Evolutionary conservation across 2,797 vertebrate species (phyloP), one percentile per base, ranked within the genome.

Genomic region (Kryptolebias ocellatus): DNA sequence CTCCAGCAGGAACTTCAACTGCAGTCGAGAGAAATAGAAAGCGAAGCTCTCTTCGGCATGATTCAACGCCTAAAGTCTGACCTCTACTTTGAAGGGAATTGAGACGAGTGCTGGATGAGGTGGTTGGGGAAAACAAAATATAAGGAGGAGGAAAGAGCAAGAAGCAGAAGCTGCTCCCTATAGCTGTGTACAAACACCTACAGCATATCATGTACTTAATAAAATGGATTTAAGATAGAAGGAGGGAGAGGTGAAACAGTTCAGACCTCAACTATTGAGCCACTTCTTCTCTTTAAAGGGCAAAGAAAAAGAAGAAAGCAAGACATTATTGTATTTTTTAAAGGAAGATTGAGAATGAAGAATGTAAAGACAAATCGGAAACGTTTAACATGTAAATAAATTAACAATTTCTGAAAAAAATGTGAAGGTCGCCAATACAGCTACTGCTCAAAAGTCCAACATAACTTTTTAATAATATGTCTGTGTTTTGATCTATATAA

Each of bases 321-420:
- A 67, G 17, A 15, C 4, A 14, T 16, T 95, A 37, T 39, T 39
- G 37, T 24, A 39, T 93, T 84, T 96, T 95, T 46, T 10, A 10
- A 46, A 31, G 53, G 34, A 17, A 58, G 17, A 60, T 9, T 4
- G 50, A 11, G 15, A 53, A 73, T n/a, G 47, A 31, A 59, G 8
- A 3, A 53, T 53, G 15, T n/a, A 39, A 39, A 39, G 10, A 39
- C 11, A 10, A 39, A 39, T 39, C 2, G 37, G 4, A 34, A 2
- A 34, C 34, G 9, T 34, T 34, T 34, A 34, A 9, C 34, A 34
- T 7, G 34, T 34, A 9, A 34, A 34, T 34, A 7, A 34, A 6
- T 34, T 4, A 34, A 34, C 31, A 31, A 31, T 31, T 31, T 31
- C 31, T 31, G 7, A 31, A 31, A 31, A 31, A 31, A 31, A 4